Percentiles rank a stretch among this genome's conserved stretches.
Conservation (phyloP, 2,113 vertebrate species). For the Cervus canadensis region DNA sequence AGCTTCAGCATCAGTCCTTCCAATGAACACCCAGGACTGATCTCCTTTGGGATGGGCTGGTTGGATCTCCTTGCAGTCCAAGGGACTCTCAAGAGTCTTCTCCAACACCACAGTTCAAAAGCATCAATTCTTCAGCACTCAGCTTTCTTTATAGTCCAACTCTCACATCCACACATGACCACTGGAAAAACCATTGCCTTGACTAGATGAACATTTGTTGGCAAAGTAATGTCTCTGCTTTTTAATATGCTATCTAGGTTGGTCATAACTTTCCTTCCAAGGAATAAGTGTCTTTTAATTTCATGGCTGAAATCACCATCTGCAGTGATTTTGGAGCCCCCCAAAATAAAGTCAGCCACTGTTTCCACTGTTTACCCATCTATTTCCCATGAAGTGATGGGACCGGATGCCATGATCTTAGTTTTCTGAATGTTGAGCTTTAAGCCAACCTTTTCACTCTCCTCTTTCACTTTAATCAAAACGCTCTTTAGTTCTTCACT, state of each 20-base stretch:
- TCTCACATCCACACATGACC: not conserved
- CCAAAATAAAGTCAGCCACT: rapidly evolving
- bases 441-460: not conserved
- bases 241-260: not conserved
- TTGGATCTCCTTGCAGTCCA: not conserved
- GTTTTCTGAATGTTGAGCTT: not conserved
- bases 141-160: not conserved
- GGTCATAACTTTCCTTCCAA: not conserved
- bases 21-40: not conserved
- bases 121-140: not conserved
- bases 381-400: not conserved
- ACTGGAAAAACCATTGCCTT: not conserved
- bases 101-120: not conserved
- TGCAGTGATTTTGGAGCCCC: not conserved
- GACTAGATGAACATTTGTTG: not conserved
- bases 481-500: not conserved
- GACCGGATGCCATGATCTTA: not conserved
- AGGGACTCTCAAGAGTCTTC: not conserved
- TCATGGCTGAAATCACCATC: not conserved
- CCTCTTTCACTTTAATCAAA: not conserved
- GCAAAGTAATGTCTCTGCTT: not conserved
- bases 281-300: not conserved
- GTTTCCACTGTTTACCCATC: not conserved
- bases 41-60: not conserved
- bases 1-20: not conserved